These are phyloP conservation scores for Gallirallus australis DNA, from an alignment of 2,797 vertebrate species.

Conservation along the genomic window DNA sequence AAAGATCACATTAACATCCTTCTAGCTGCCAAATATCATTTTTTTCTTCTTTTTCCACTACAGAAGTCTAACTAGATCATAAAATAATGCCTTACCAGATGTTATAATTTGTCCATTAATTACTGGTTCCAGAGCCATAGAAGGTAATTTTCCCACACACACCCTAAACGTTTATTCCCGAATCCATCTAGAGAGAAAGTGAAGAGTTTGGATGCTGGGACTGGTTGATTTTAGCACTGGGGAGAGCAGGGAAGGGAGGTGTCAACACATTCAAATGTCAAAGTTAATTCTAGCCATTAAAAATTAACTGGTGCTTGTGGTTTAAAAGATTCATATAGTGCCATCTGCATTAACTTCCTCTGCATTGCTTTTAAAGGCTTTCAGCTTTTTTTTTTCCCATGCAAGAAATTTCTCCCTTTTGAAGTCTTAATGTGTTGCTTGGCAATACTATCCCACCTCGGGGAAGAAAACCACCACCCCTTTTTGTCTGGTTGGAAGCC, in stretches of 20 bases:
- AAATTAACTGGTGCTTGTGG: background rate
- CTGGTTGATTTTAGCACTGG: background rate
- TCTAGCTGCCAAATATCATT: background rate
- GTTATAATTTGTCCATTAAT: constrained; percentile 46
- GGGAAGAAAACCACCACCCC: constrained; percentile 11
- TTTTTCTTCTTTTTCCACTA: background rate
- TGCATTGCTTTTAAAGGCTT: background rate
- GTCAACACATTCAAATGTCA: background rate
- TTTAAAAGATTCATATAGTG: background rate
- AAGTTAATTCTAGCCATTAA: background rate
- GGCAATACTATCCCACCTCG: background rate
- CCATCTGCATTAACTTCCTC: background rate
- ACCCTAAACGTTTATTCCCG: constrained; percentile 9
- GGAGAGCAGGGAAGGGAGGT: background rate
- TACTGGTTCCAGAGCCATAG: background rate
- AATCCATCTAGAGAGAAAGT: background rate
- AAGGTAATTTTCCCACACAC: background rate
- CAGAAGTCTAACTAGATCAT: background rate
- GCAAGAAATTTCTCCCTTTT: constrained; percentile 10
- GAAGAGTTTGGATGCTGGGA: background rate
- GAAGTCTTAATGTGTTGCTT: constrained; percentile 17
- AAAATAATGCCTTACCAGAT: constrained; percentile 48
- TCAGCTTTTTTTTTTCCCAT: background rate
- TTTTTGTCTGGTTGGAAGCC: constrained; percentile 13
- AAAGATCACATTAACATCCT: constrained; percentile 30